Conservation (phyloP, 2,888 invertebrate species). For the Trachelus troglodyta region DNA sequence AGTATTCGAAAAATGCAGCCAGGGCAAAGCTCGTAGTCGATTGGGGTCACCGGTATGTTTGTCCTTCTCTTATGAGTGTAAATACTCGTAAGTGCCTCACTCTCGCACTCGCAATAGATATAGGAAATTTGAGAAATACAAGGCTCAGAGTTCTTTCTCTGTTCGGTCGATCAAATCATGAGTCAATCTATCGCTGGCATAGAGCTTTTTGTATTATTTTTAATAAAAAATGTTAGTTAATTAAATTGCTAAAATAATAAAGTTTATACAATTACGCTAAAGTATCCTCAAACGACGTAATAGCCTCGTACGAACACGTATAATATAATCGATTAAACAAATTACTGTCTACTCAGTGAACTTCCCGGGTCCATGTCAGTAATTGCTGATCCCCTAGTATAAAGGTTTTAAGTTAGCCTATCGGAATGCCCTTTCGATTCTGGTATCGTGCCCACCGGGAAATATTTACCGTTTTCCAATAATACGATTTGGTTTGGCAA, state of each 20-base stretch:
- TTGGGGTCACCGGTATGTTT: no score
- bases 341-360: not conserved
- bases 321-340: not conserved
- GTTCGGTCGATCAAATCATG: not conserved
- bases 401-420: not conserved
- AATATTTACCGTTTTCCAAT: conserved; percentile 51
- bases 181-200: not conserved
- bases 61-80: no score
- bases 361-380: not conserved
- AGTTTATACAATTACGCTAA: not conserved
- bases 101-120: no score
- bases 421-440: not conserved
- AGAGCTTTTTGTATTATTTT: not conserved
- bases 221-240: not conserved
- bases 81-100: no score
- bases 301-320: not conserved
- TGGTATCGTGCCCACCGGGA: conserved; percentile 19
- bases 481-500: conserved; percentile 28
- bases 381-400: not conserved
- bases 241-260: not conserved
- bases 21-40: no score
- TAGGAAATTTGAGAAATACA: not conserved
- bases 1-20: no score
- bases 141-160: not conserved
- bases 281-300: not conserved